Evolutionary conservation across 2,797 vertebrate species (phyloP).

Genomic region (Typhlichthys eigenmanni): DNA sequence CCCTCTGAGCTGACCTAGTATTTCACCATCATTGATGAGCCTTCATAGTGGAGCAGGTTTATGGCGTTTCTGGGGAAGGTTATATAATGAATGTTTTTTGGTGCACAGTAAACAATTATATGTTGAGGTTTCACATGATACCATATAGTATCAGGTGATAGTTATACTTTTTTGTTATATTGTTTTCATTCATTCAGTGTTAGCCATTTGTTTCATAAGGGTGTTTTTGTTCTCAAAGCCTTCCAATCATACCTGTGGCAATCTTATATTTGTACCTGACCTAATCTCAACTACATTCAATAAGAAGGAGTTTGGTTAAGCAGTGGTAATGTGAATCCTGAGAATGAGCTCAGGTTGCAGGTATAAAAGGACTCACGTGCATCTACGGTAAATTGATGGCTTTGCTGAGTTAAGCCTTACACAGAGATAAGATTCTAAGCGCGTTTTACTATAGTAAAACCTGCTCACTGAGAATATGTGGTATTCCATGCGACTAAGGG

Average conservation of each 20-base stretch:
- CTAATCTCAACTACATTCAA: conserved; percentile 39
- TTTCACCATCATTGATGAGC: neutral
- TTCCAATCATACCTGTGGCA: neutral
- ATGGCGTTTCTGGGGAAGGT: neutral
- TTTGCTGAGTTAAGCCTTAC: conserved; percentile 34
- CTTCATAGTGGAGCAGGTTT: neutral
- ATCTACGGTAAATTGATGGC: conserved; percentile 27
- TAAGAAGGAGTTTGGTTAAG: conserved; percentile 39
- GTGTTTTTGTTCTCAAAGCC: conserved; percentile 22
- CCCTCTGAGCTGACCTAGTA: conserved; percentile 14
- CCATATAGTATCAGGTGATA: too few relatives aligned
- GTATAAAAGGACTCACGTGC: conserved; percentile 39
- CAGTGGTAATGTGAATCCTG: conserved; percentile 39
- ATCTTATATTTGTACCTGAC: conserved; percentile 32
- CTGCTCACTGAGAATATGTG: conserved; percentile 60
- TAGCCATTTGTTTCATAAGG: neutral
- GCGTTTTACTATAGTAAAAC: conserved; percentile 35
- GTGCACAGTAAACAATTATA: too few relatives aligned
- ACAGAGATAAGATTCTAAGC: conserved; percentile 64
- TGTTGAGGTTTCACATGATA: too few relatives aligned
- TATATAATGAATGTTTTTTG: neutral
- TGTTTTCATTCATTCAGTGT: neutral
- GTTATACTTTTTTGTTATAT: too few relatives aligned
- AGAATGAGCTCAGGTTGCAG: conserved; percentile 49
- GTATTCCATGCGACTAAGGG: conserved; percentile 70